Evolutionary conservation across 2,113 vertebrate species (phyloP).

Genomic region (Hemiscyllium ocellatum): DNA sequence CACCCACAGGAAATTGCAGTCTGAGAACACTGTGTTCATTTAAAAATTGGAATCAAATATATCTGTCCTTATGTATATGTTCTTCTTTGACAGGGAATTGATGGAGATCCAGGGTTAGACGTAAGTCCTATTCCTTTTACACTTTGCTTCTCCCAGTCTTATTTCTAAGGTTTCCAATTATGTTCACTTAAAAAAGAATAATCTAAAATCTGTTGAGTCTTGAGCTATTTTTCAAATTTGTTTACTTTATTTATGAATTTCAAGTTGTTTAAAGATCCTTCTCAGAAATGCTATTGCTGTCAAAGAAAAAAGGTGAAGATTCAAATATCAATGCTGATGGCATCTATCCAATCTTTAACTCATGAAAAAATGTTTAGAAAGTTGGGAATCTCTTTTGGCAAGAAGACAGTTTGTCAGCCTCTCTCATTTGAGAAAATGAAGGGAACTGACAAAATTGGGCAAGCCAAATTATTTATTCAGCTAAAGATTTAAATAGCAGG

Average conservation of each 20-base stretch:
- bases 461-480: background rate
- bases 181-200: background rate
- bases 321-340: background rate
- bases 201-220: background rate
- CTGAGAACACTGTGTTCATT: background rate
- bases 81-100: slow-evolving; percentile 76
- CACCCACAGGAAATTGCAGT: background rate
- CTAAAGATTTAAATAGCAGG: background rate
- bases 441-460: background rate
- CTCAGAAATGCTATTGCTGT: background rate
- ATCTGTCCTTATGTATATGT: slow-evolving; percentile 1
- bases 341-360: background rate
- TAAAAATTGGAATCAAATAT: background rate
- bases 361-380: background rate
- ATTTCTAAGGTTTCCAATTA: background rate
- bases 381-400: background rate
- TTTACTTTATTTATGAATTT: background rate
- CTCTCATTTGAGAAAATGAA: background rate
- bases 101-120: slow-evolving; percentile 90
- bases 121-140: slow-evolving; percentile 68
- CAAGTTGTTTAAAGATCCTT: background rate
- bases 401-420: background rate
- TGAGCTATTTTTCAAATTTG: background rate
- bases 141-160: background rate
- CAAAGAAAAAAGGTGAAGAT: background rate